These are phyloP conservation scores for Triplophysa dalaica DNA, from an alignment of 2,113 vertebrate genomes.

Conservation along the genomic window DNA sequence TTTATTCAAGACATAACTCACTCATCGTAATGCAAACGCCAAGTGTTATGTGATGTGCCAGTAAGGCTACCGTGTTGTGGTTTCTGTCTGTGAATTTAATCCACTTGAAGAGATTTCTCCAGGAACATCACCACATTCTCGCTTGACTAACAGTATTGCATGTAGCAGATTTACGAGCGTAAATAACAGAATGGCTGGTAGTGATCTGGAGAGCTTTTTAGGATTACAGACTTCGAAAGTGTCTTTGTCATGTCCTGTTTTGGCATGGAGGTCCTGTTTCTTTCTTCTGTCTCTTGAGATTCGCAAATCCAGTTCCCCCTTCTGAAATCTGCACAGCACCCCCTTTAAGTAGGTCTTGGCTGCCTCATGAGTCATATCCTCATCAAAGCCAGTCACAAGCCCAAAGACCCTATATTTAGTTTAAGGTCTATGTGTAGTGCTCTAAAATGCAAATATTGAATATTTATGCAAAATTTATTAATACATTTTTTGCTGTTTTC, in stretches of 20 bases:
- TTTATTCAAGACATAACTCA: slow-evolving; percentile 31
- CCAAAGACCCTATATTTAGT: slow-evolving; percentile 25
- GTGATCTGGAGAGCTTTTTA: slow-evolving; percentile 19
- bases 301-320: slow-evolving; percentile 20
- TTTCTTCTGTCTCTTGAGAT: slow-evolving; percentile 31
- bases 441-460: too few species aligned
- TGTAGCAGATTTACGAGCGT: slow-evolving; percentile 11
- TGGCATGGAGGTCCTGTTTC: not conserved
- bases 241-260: slow-evolving; percentile 1
- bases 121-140: slow-evolving; percentile 25
- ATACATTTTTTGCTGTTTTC: not conserved
- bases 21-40: not conserved
- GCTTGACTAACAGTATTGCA: not conserved
- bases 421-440: slow-evolving; percentile 12
- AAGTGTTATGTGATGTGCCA: not conserved
- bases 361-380: slow-evolving; percentile 47
- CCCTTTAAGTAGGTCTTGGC: slow-evolving; percentile 19
- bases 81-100: not conserved
- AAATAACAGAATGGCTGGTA: slow-evolving; percentile 14
- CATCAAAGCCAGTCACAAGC: slow-evolving; percentile 41
- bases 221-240: slow-evolving; percentile 4
- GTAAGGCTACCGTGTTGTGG: not conserved
- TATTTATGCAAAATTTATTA: too few species aligned
- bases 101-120: not conserved
- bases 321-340: slow-evolving; percentile 44